Conservation (phyloP, 2,888 invertebrate genomes). For the Parelbella ahira region DNA sequence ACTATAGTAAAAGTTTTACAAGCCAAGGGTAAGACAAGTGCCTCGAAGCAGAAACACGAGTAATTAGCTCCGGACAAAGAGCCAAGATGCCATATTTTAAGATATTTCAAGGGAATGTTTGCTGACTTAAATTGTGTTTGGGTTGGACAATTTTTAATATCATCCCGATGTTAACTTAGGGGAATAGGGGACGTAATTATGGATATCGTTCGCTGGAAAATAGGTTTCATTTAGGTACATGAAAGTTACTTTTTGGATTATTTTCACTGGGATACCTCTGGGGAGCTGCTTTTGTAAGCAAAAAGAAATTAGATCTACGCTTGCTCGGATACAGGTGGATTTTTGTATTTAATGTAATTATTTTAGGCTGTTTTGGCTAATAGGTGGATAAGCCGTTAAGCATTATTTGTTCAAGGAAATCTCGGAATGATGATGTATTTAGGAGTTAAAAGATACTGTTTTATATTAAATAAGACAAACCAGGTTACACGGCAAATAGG, state of each 20-base stretch:
- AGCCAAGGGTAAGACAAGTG: too few relatives aligned
- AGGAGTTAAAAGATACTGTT: too few relatives aligned
- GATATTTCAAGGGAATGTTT: constrained; percentile 17
- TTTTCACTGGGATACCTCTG: constrained; percentile 1
- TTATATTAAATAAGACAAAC: too few relatives aligned
- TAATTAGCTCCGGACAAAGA: constrained; percentile 13
- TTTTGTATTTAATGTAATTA: too few relatives aligned
- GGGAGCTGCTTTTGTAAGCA: constrained; percentile 1
- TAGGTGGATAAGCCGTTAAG: too few relatives aligned
- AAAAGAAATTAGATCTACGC: not conserved
- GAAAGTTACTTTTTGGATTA: constrained; percentile 12
- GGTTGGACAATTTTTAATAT: constrained; percentile 14
- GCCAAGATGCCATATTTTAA: constrained; percentile 10
- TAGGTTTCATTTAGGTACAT: constrained; percentile 20
- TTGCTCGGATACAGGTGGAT: too few relatives aligned
- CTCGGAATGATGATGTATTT: too few relatives aligned
- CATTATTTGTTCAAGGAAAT: too few relatives aligned
- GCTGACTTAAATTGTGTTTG: constrained; percentile 22
- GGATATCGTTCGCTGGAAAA: constrained; percentile 5
- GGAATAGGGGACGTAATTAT: constrained; percentile 11
- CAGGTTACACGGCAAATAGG: too few relatives aligned
- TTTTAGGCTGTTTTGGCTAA: too few relatives aligned
- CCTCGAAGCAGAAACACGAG: not conserved
- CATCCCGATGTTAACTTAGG: constrained; percentile 16
- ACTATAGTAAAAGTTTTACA: too few relatives aligned